phyloP scores from a whole-genome alignment of 2,797 vertebrate species.

The Enteromius thamalakanensis region DNA sequence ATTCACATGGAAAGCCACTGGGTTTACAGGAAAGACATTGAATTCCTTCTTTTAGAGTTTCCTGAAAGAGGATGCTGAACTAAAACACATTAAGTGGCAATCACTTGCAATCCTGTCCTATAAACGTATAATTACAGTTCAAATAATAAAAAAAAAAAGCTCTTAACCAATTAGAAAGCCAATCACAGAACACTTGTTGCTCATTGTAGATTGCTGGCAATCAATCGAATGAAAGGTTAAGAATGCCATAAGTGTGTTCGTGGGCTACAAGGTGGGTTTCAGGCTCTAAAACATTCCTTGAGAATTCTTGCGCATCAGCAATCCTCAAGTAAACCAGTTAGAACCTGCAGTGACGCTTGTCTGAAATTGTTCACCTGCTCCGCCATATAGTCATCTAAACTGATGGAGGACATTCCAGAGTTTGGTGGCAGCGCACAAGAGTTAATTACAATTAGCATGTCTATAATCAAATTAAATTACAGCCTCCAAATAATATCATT shows the following conservation, averaged over 20 bases:
- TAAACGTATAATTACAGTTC: background rate
- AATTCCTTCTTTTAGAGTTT: background rate
- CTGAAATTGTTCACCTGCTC: constrained; percentile 60
- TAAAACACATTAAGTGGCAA: background rate
- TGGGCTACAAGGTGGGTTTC: constrained; percentile 14
- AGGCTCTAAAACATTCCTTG: constrained; percentile 56
- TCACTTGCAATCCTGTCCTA: background rate
- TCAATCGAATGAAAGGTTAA: background rate
- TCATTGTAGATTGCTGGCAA: constrained; percentile 9
- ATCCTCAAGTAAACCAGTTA: constrained; percentile 72
- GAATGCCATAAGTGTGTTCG: background rate
- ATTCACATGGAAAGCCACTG: background rate
- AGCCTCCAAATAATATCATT: background rate
- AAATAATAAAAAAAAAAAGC: too few relatives aligned
- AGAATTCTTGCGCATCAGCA: constrained; percentile 67
- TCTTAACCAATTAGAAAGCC: background rate
- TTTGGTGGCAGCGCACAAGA: background rate
- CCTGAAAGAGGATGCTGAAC: background rate
- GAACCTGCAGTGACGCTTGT: constrained; percentile 71
- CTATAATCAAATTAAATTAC: background rate
- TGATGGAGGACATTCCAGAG: background rate
- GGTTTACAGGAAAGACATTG: background rate
- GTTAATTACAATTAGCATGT: background rate
- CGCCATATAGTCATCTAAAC: constrained; percentile 10
- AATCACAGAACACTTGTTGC: background rate